Conservation (phyloP, 2,797 vertebrate species). For the Picus viridis region DNA sequence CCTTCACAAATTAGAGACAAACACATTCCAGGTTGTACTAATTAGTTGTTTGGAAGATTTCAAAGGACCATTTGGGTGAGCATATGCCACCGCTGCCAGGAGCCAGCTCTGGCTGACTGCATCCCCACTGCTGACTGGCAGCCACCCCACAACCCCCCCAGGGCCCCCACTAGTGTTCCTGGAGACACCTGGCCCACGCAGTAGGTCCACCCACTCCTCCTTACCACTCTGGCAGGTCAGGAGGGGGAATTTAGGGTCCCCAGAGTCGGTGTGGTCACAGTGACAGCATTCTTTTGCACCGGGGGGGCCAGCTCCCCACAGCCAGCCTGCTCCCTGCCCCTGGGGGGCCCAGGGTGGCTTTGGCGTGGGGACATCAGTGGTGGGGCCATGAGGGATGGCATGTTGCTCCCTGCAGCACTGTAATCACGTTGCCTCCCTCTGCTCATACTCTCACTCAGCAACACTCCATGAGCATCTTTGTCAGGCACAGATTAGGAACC, state of each 20-base stretch:
- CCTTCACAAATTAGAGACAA: neutral
- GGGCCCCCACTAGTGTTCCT: neutral
- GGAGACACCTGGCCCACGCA: rapidly evolving
- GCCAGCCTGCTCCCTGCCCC: rapidly evolving
- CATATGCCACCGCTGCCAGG: rapidly evolving
- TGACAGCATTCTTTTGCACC: neutral
- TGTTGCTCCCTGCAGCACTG: neutral
- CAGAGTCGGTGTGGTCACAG: rapidly evolving
- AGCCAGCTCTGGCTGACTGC: neutral
- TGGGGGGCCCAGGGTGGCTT: rapidly evolving
- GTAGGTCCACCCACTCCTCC: rapidly evolving
- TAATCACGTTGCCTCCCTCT: neutral
- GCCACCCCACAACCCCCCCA: neutral
- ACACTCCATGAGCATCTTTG: neutral
- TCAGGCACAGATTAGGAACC: constrained; percentile 28
- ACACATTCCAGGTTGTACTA: neutral
- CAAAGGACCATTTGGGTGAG: neutral
- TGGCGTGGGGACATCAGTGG: neutral
- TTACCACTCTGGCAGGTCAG: neutral
- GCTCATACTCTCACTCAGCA: constrained; percentile 17
- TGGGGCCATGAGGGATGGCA: rapidly evolving
- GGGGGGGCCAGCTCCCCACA: neutral
- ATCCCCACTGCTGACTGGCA: neutral
- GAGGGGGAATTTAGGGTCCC: neutral
- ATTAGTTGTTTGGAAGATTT: neutral